phyloP scores from a whole-genome alignment of 2,888 invertebrate genomes.

The Rotaria socialis region DNA sequence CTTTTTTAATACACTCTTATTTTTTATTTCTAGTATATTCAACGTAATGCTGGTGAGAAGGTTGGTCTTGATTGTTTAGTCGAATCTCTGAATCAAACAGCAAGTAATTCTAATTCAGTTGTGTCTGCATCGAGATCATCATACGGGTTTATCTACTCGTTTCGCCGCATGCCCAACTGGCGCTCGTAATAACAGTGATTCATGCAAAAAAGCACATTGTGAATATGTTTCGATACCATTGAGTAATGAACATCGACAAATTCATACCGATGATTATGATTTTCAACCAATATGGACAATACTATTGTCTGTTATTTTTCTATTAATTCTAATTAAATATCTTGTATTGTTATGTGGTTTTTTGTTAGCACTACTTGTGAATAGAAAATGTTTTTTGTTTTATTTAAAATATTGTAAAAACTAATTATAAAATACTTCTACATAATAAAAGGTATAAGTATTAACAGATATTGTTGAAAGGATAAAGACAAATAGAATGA shows the following conservation, averaged over 20 bases:
- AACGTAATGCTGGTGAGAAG: neutral
- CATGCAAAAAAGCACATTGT: neutral
- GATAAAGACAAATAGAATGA: neutral
- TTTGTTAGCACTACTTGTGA: neutral
- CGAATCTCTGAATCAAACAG: neutral
- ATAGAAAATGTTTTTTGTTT: neutral
- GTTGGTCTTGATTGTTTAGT: neutral
- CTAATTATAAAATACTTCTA: neutral
- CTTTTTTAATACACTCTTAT: neutral
- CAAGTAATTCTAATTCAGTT: neutral
- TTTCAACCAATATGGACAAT: neutral
- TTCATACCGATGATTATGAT: neutral
- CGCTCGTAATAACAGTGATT: conserved; percentile 7
- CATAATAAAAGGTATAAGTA: neutral
- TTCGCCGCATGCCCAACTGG: neutral
- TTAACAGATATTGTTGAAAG: neutral
- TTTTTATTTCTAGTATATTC: neutral
- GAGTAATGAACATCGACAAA: neutral
- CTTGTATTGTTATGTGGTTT: neutral
- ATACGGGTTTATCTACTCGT: neutral
- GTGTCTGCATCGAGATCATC: neutral
- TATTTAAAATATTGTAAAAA: neutral
- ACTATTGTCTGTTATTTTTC: neutral
- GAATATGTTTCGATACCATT: neutral
- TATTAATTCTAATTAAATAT: neutral